Base-by-base conservation (phyloP, 2,797 vertebrate species). In the Botia almorhae region DNA sequence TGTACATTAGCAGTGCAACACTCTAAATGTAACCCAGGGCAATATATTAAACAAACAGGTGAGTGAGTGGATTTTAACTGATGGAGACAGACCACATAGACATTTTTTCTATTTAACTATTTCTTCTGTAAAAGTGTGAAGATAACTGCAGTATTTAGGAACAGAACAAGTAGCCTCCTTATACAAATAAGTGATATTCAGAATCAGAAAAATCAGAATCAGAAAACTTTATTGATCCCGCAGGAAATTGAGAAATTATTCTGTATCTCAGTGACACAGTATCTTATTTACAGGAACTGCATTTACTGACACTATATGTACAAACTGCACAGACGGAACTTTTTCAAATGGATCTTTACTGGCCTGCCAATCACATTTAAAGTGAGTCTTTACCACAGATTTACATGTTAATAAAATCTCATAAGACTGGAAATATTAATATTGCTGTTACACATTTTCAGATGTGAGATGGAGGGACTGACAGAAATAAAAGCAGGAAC, bases 11-110 rank as follows among this genome's bases (percentile, higher is more conserved):
- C 87, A 16, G 10, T 69, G 46, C 53, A 48, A 74, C 86, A 91
- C 77, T 78, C 0, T 0, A 12, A n/a, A 13, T 91, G 91, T 83
- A 2, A 63, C 6, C 78, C 85, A 63, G 90, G 90, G 53, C 86
- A 90, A 14, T 90, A 85, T 55, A 87, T 91, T 55, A 78, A 46
- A 12, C 33, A 79, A 0, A 55, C 6, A 46, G 90, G 90, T 91
- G 19, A 2, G 88, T 82, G n/a, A n/a, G n/a, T n/a, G 7, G 36
- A 39, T 39, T 46, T 23, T 33, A 43, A 60, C 16, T 39, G 36
- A 43, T 14, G 14, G 0, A 16, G 13, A 61, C 6, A 16, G 29
- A 29, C 58, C 58, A 61, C n/a, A n/a, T n/a, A n/a, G n/a, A n/a
- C n/a, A n/a, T n/a, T n/a, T n/a, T n/a, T n/a, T n/a, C n/a, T n/a